Base-by-base conservation (phyloP, 1,140 invertebrate species). In the Drosophila equinoxialis region DNA sequence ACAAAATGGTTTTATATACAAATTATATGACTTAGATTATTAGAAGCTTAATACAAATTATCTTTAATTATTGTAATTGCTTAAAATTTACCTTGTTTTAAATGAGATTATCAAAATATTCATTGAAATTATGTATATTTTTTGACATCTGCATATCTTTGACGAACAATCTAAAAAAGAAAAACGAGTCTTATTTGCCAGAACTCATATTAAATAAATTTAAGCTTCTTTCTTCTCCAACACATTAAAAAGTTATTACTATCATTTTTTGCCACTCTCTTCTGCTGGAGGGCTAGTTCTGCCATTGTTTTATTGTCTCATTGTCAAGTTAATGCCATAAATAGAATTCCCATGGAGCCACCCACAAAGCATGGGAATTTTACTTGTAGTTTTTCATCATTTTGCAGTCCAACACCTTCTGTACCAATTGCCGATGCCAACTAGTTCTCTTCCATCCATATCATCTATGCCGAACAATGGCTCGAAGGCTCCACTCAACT, bases 361-460 rank as follows among this genome's bases (percentile, higher is more conserved):
- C 83, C 79, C 83, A 86, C 83, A 59, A 68, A 76, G 83, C 70
- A 72, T 86, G 82, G 76, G 83, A 86, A 86, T 70, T 35, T 59
- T 45, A 23, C 45, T n/a, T 51, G 73, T 69, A 70, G 30, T 57
- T 71, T 78, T 62, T 63, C 64, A 71, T 76, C 71, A 84, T 86
- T 85, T 85, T 68, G 78, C 82, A 85, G 74, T 77, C 79, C 79
- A 59, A 86, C 82, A 85, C 82, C 72, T 87, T 48, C 10, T 35
- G 33, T 35, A 35, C 33, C 33, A 35, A 26, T 26, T 26, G 33
- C 33, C 7, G 33, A 35, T 48, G n/a, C 26, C 39, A 54, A 14
- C 42, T 48, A 2, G 13, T 7, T 26, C n/a, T 10, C 30, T 30
- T 30, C 51, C 42, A 45, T 51, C 39, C 58, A 54, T 51, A 68